Base-by-base conservation (phyloP, 30 jellyfish, hydroid and myxozoan species). In the Pelagia noctiluca region DNA sequence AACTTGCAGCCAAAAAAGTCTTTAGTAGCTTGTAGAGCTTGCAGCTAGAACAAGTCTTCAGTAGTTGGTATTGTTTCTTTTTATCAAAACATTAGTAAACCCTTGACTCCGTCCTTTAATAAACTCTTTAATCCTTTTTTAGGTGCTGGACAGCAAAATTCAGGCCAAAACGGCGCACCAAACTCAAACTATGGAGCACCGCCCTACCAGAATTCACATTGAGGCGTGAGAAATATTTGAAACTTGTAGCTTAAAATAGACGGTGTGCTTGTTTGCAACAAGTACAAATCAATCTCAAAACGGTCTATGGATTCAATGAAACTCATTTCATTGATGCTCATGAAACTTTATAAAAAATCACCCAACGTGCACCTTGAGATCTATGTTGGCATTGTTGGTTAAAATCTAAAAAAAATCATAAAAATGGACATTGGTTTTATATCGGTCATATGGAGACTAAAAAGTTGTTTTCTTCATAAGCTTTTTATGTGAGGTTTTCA, bases 91-190 rank as follows among this genome's bases (percentile, higher is more conserved):
- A 48, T n/a, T 0, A 16, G 33, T 3, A 26, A 21, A 21, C 47
- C 57, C 18, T n/a, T 25, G n/a, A n/a, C n/a, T n/a, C n/a, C n/a
- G n/a, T n/a, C n/a, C n/a, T n/a, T n/a, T n/a, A n/a, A n/a, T n/a
- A n/a, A n/a, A n/a, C n/a, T n/a, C n/a, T n/a, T n/a, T n/a, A n/a
- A n/a, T 38, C 48, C 63, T 28, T 21, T 67, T 82, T 35, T 38
- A 82, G 92, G 73, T 31, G 30, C 79, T 8, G 92, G 92, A 48
- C 92, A 82, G 50, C 92, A 82, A 36, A 30, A 63, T 22, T 71
- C 85, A 0, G 66, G 80, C 31, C 92, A 82, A 37, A 82, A 82
- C 54, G 92, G 92, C 19, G 92, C 86, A 35, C 92, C 85, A 52
- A 82, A 30, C 53, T 57, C 86, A 69, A 82, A 31, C 35, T 82